Evolutionary conservation across 2,888 invertebrate species (phyloP), one percentile per base, ranked within the genome.

Genomic region (Cephus pygmeus): DNA sequence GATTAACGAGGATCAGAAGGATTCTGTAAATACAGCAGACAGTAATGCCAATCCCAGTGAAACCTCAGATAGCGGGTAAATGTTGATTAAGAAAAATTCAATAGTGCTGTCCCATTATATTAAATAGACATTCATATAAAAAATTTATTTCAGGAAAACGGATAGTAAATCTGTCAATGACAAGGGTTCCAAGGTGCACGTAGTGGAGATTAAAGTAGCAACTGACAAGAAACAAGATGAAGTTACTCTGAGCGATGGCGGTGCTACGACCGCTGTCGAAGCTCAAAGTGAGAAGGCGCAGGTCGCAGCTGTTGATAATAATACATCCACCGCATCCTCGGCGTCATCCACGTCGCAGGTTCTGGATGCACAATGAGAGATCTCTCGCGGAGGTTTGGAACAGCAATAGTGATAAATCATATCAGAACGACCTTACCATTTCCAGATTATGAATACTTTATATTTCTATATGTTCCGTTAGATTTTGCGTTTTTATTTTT

Each of bases 341-440:
- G 23, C 56, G 23, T 56, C 56, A 23, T 56, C 56, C 56, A 56
- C 56, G 56, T 56, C 56, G 56, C 56, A 56, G 56, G 56, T 56
- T 9, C 56, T 9, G 23, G 23, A 56, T 56, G 56, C 56, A 56
- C 83, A 86, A 82, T 86, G 83, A 87, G 83, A 82, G 78, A 77
- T 83, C 77, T 75, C 80, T 76, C 75, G 74, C 78, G 23, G 71
- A 80, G 80, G 79, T 82, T 83, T 79, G 82, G 81, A 81, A 83
- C 84, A 86, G 85, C 86, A 88, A 88, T 87, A 87, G 87, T 77
- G 77, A 83, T 83, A 83, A 85, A 86, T 82, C 89, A 89, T 89
- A 89, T 89, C 88, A 88, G 84, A 87, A 88, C 84, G 84, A 88
- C 86, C 85, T 88, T 82, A 88, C 85, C 81, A 80, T 86, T 83